Conservation (phyloP, 53 echinoderm and acorn worm genomes). For the Luidia sarsii region DNA sequence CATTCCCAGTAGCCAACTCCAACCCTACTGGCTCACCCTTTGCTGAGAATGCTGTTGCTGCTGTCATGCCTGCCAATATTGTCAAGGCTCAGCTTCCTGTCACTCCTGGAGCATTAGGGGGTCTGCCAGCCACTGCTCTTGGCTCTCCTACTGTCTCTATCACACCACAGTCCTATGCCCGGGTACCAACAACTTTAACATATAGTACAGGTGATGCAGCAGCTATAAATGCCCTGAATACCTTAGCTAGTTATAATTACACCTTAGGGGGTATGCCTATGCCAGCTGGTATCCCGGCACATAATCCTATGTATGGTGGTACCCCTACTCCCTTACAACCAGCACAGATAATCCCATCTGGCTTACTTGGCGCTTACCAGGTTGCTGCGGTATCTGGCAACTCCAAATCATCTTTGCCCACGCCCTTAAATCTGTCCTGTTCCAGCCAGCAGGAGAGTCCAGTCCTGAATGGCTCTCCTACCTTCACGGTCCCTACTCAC, state of each 20-base stretch:
- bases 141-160: conserved; percentile 40
- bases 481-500: conserved; percentile 56
- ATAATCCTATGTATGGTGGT: conserved; percentile 76
- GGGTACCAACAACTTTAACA: conserved; percentile 50
- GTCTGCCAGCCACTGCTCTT: conserved; percentile 50
- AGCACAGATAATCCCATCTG: conserved; percentile 81
- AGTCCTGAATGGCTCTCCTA: conserved; percentile 47
- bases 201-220: conserved; percentile 59
- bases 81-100: conserved; percentile 78
- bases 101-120: conserved; percentile 60
- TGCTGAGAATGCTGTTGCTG: conserved; percentile 82
- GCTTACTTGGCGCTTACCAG: conserved; percentile 89
- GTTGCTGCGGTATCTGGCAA: conserved; percentile 45
- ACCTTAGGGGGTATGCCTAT: conserved; percentile 59
- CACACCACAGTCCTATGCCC: conserved; percentile 34
- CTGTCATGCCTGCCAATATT: conserved; percentile 71
- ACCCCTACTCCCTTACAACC: conserved; percentile 71
- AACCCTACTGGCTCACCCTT: conserved; percentile 98
- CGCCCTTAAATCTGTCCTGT: conserved; percentile 36
- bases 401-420: conserved; percentile 58
- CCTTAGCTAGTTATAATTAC: conserved; percentile 78
- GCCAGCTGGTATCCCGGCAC: conserved; percentile 66
- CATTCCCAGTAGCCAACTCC: conserved; percentile 96
- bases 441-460: conserved; percentile 31
- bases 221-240: conserved; percentile 67